Conservation (phyloP, 2,797 vertebrate species). For the Parauchenoglanis punctatus region DNA sequence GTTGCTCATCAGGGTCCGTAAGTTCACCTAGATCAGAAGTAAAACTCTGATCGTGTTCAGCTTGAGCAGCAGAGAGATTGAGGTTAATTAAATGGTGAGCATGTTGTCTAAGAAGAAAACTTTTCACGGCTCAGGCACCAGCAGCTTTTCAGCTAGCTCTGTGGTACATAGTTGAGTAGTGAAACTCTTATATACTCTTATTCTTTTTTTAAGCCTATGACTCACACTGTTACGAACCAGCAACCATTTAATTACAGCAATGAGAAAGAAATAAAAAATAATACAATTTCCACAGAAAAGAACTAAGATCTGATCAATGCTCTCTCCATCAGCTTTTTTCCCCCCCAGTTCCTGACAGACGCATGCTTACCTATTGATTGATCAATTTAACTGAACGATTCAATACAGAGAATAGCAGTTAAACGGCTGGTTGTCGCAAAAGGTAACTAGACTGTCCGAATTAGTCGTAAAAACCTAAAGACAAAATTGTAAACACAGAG, state of each 20-base stretch:
- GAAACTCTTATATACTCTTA: not conserved
- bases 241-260: not conserved
- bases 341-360: not conserved
- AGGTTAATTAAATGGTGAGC: conserved; percentile 58
- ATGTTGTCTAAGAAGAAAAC: not conserved
- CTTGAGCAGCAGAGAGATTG: conserved; percentile 64
- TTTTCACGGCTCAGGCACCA: not conserved
- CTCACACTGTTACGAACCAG: not conserved
- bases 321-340: not conserved
- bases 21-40: conserved; percentile 62
- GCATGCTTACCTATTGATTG: not conserved
- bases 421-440: not conserved
- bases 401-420: not conserved
- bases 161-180: not conserved
- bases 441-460: not conserved
- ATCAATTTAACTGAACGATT: not conserved
- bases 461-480: not conserved
- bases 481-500: not conserved
- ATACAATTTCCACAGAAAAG: not conserved
- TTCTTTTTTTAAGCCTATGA: not conserved
- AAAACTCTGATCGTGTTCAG: conserved; percentile 51
- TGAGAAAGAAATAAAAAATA: not conserved
- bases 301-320: not conserved
- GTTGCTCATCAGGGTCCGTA: conserved; percentile 46
- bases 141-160: not conserved